A percentile compares a stretch with the other conserved stretches of the same genome.
These are phyloP conservation scores for Micrasema minimum DNA, from an alignment of 1,140 invertebrate species.

Conservation along the genomic window DNA sequence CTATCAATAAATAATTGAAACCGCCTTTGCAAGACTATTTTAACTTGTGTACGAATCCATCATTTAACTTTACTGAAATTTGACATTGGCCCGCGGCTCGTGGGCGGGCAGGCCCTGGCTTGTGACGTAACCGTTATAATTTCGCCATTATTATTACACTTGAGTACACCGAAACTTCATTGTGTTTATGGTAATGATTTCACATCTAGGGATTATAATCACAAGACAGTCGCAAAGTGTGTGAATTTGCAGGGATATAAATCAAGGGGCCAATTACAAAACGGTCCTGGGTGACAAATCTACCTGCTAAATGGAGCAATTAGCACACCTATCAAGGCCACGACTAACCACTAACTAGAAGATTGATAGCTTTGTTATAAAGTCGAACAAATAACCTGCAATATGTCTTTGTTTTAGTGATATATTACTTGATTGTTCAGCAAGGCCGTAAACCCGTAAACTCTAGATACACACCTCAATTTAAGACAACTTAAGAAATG, in stretches of 20 bases:
- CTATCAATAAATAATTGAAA: conserved; percentile 8
- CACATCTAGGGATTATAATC: conserved; percentile 36
- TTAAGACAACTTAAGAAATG: too few species aligned
- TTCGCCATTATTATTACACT: conserved; percentile 46
- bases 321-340: too few species aligned
- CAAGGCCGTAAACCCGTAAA: too few species aligned
- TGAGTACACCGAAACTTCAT: conserved; percentile 39
- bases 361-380: too few species aligned
- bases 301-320: too few species aligned
- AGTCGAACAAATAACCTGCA: too few species aligned
- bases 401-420: too few species aligned
- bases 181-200: conserved; percentile 50
- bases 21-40: neutral
- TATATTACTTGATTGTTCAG: too few species aligned
- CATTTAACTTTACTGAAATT: neutral
- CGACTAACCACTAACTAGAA: too few species aligned
- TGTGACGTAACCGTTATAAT: conserved; percentile 48
- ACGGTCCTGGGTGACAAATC: too few species aligned
- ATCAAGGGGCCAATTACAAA: neutral
- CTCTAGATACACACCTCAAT: too few species aligned
- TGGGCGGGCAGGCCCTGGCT: conserved; percentile 25
- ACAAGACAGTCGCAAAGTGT: conserved; percentile 10
- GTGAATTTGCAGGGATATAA: conserved; percentile 5
- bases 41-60: neutral
- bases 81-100: conserved; percentile 24